Conservation (phyloP, 1,140 invertebrate genomes). For the Anthonomus grandis region DNA sequence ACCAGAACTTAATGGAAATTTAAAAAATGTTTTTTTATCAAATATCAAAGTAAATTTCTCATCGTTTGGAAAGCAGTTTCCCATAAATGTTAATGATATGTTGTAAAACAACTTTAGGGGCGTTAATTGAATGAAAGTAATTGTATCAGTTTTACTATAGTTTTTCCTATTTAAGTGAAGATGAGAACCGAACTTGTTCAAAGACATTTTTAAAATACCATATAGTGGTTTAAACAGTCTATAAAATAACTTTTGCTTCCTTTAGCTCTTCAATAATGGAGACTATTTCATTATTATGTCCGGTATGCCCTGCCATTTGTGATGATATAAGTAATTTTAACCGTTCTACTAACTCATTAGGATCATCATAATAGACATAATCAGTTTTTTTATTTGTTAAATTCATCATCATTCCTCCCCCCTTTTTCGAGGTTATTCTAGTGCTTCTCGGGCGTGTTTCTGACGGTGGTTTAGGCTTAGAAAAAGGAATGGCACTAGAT, state of each 20-base stretch:
- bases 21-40: no score
- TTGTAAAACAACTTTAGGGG: no score
- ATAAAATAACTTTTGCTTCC: constrained; percentile 22
- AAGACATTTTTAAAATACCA: constrained; percentile 26
- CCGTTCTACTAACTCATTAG: constrained; percentile 46
- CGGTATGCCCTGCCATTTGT: constrained; percentile 40
- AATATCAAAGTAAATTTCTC: no score
- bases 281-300: constrained; percentile 47
- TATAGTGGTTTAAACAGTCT: not conserved
- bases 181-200: constrained; percentile 32
- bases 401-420: constrained; percentile 1
- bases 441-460: not conserved
- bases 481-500: no score
- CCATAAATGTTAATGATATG: no score
- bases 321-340: constrained; percentile 43
- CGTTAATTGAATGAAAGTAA: no score
- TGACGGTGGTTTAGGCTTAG: not conserved
- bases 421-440: not conserved
- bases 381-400: constrained; percentile 22
- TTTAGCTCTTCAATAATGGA: constrained; percentile 45
- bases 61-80: no score
- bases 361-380: constrained; percentile 47
- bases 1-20: no score
- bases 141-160: not conserved
- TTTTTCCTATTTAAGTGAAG: not conserved